Conservation (phyloP, 1,140 invertebrate genomes). For the Caenorhabditis elegans region DNA sequence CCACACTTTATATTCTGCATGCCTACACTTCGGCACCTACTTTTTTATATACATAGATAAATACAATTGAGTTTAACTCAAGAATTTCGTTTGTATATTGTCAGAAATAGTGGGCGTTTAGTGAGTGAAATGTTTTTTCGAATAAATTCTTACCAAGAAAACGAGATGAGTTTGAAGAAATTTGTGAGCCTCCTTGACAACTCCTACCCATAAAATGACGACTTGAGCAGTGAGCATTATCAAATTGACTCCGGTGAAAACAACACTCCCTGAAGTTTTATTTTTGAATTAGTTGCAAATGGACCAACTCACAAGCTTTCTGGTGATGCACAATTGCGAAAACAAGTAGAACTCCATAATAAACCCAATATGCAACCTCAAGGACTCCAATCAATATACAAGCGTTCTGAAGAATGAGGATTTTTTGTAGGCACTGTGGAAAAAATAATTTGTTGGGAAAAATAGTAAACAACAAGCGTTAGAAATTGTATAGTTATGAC, state of each 20-base stretch:
- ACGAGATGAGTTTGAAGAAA: conserved; percentile 28
- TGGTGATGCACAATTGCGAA: conserved; percentile 37
- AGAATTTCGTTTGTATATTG: too few relatives aligned
- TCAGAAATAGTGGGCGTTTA: too few relatives aligned
- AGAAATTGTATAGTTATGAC: too few relatives aligned
- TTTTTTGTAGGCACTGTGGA: too few relatives aligned
- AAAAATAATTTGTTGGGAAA: too few relatives aligned
- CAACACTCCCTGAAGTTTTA: conserved; percentile 48
- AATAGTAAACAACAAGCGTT: too few relatives aligned
- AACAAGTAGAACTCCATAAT: conserved; percentile 25
- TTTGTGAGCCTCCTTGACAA: not conserved
- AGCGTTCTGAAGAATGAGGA: not conserved
- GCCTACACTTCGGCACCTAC: too few relatives aligned
- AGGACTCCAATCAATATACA: conserved; percentile 29
- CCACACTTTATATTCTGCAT: too few relatives aligned
- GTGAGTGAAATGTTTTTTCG: not conserved
- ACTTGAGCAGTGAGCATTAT: conserved; percentile 34
- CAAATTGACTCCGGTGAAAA: conserved; percentile 28
- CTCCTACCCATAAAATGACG: conserved; percentile 1
- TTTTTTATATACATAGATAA: too few relatives aligned
- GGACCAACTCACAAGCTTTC: conserved; percentile 24
- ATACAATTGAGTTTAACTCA: too few relatives aligned
- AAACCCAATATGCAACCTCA: conserved; percentile 33
- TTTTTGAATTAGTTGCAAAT: not conserved
- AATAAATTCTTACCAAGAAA: conserved; percentile 12